phyloP scores from a whole-genome alignment of 2,113 vertebrate species.

The Psephotus haematonotus region DNA sequence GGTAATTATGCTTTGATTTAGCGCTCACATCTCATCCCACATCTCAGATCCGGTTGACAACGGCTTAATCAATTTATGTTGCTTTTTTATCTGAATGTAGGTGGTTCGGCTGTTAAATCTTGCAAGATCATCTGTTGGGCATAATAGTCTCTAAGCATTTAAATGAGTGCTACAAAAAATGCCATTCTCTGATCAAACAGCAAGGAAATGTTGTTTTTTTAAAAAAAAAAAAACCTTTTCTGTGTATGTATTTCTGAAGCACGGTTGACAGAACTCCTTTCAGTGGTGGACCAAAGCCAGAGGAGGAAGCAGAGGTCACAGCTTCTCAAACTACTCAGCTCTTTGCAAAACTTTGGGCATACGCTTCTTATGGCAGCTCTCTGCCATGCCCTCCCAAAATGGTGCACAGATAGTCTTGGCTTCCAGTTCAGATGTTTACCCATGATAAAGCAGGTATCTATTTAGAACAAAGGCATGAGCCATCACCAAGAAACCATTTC shows the following conservation, averaged over 20 bases:
- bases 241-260: not conserved
- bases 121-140: not conserved
- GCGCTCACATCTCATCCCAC: not conserved
- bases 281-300: not conserved
- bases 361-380: not conserved
- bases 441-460: not conserved
- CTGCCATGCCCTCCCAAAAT: not conserved
- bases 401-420: not conserved
- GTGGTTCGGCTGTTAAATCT: not conserved
- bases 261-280: not conserved
- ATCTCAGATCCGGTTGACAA: not conserved
- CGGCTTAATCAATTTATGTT: not conserved
- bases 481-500: not conserved
- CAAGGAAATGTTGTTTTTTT: not conserved
- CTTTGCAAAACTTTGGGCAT: not conserved
- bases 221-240: not conserved
- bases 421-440: not conserved
- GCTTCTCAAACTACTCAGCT: not conserved
- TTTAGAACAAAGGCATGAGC: not conserved
- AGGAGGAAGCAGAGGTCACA: not conserved
- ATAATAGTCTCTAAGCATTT: not conserved
- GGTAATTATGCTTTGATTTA: not conserved
- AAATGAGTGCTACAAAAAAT: not conserved
- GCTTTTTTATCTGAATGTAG: not conserved
- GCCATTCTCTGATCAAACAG: not conserved